phyloP scores from a whole-genome alignment of 2,888 invertebrate species.

The Disparrhopalites patrizii region DNA sequence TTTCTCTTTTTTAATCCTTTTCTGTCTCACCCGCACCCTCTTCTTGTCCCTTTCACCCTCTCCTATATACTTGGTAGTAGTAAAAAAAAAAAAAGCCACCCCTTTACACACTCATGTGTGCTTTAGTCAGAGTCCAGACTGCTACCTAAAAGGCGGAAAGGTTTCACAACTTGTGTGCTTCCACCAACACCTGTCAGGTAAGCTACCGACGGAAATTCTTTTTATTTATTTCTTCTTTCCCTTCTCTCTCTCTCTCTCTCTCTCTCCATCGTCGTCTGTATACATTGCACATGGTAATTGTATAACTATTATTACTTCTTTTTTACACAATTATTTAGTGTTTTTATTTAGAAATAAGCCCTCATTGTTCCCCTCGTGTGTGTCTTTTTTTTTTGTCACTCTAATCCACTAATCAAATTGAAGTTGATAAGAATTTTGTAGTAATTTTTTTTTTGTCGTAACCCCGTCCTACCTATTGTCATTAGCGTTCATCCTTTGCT shows the following conservation, averaged over 20 bases:
- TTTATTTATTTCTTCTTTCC: background rate
- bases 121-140: background rate
- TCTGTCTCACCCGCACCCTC: background rate
- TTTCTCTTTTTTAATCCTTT: background rate
- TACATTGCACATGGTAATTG: background rate
- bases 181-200: conserved; percentile 22
- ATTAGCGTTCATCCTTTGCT: too few relatives aligned
- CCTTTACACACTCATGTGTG: too few relatives aligned
- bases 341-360: conserved; percentile 2
- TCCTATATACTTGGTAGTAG: too few relatives aligned
- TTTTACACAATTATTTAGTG: background rate
- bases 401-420: too few relatives aligned
- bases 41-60: too few relatives aligned
- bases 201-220: conserved; percentile 22
- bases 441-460: too few relatives aligned
- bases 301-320: background rate
- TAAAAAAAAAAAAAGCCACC: too few relatives aligned
- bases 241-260: background rate
- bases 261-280: too few relatives aligned
- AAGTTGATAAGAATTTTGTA: too few relatives aligned
- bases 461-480: too few relatives aligned
- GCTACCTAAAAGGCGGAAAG: conserved; percentile 6
- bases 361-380: too few relatives aligned
- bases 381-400: too few relatives aligned
- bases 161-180: conserved; percentile 3